Conservation (phyloP, 2,797 vertebrate genomes). For the Pseudochirops cupreus region DNA sequence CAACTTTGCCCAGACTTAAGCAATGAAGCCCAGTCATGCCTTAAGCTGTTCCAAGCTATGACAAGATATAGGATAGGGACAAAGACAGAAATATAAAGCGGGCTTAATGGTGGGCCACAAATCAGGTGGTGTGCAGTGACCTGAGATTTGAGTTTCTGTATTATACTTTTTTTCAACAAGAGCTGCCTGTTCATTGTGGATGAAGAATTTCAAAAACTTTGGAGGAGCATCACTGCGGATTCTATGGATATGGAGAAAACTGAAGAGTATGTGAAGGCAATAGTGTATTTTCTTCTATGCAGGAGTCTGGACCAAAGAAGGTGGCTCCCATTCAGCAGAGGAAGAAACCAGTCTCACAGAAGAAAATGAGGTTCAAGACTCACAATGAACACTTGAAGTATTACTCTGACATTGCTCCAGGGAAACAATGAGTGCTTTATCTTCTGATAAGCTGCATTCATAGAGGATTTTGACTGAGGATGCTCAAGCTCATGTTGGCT, state of each 20-base stretch:
- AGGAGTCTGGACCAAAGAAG: slow-evolving; percentile 99
- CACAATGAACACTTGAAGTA: slow-evolving; percentile 99
- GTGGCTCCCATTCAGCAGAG: slow-evolving; percentile 93
- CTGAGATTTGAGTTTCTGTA: too few relatives aligned
- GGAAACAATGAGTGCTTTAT: slow-evolving; percentile 88
- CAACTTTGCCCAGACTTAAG: too few relatives aligned
- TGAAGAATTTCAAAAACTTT: slow-evolving; percentile 98
- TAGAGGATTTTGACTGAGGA: slow-evolving; percentile 59
- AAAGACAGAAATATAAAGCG: too few relatives aligned
- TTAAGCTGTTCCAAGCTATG: too few relatives aligned
- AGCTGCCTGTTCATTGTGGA: background rate
- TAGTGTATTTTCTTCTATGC: slow-evolving; percentile 99
- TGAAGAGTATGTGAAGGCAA: slow-evolving; percentile 96
- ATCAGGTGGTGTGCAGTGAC: too few relatives aligned
- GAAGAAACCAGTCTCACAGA: slow-evolving; percentile 95
- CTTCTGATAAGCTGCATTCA: slow-evolving; percentile 71
- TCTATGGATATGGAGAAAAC: slow-evolving; percentile 99
- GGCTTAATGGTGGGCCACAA: too few relatives aligned
- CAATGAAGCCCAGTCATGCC: too few relatives aligned
- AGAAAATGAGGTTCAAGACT: slow-evolving; percentile 97
- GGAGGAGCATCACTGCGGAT: slow-evolving; percentile 98
- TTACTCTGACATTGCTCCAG: slow-evolving; percentile 94
- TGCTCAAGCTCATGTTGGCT: slow-evolving; percentile 34
- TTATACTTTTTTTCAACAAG: too few relatives aligned
- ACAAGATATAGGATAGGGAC: too few relatives aligned